Base-by-base conservation (phyloP, 1,140 invertebrate species). In the Drosophila seguyi region DNA sequence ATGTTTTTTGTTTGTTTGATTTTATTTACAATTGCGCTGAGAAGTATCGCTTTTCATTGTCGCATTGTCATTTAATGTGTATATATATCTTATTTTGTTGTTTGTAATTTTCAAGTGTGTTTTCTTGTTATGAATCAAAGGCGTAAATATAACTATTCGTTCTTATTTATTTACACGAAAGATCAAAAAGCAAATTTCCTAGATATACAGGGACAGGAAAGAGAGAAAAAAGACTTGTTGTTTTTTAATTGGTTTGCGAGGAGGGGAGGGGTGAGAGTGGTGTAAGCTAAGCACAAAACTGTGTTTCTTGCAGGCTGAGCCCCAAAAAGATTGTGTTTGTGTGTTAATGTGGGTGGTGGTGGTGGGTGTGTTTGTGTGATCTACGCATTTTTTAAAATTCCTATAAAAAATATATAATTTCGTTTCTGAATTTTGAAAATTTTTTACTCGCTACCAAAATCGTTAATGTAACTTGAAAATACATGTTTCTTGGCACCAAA, bases 341-440 rank as follows among this genome's bases (percentile, higher is more conserved):
- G 41, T 60, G 36, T 57, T 36, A 45, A 42, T 76, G 56, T 68
- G 58, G 27, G 52, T 36, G 11, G 29, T 67, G 71, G 47, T 41
- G 48, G 75, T 61, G 60, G 14, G 48, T 66, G 39, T 69, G 47
- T 68, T 34, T 63, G 22, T 22, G 22, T 27, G 14, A 27, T 78
- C 53, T 77, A 47, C 14, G 50, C 61, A 48, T 63, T 76, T 53
- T 61, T 74, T 36, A 80, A 88, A 88, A 88, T 80, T 71, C 48
- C 65, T 87, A 88, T 82, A 81, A 84, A 86, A 87, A 88, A 90
- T 90, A 90, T 80, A 75, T 80, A 75, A 90, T 86, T 80, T 90
- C 75, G n/a, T 63, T 61, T 72, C 39, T 71, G 48, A 58, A 44
- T 72, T 68, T 72, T 13, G 52, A 62, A 22, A 22, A 2, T n/a